These are phyloP conservation scores for Rhynchopsitta pachyrhyncha DNA, from an alignment of 2,113 vertebrate genomes.

Conservation along the genomic window DNA sequence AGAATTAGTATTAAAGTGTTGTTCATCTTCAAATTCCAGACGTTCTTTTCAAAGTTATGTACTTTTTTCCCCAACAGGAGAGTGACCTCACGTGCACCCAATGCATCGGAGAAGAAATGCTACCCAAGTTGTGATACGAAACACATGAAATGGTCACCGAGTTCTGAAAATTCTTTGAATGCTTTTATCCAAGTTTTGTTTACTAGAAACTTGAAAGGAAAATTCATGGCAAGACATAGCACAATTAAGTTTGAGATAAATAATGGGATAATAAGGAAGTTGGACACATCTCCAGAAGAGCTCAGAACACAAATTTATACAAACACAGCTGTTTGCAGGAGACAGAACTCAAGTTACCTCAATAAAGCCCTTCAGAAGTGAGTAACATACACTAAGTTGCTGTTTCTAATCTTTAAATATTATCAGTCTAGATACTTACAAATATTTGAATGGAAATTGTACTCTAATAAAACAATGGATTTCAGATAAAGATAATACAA, in stretches of 20 bases:
- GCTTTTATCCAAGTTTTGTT: background rate
- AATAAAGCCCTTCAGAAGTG: background rate
- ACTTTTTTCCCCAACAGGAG: background rate
- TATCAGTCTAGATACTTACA: background rate
- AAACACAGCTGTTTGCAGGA: background rate
- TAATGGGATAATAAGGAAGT: background rate
- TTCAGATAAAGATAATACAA: background rate
- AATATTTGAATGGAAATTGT: background rate
- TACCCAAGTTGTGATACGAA: background rate
- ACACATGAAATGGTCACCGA: background rate
- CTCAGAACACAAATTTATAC: background rate
- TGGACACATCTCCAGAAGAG: background rate
- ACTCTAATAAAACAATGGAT: background rate
- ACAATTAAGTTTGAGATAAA: background rate
- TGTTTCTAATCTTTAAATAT: background rate
- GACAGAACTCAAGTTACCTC: background rate
- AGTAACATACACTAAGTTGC: background rate
- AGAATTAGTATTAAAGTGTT: background rate
- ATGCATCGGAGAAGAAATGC: background rate
- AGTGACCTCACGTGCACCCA: background rate
- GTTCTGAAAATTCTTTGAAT: slow-evolving; percentile 33
- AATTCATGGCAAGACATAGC: background rate
- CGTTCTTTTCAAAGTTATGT: background rate
- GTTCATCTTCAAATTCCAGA: background rate
- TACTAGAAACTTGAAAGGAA: slow-evolving; percentile 12